These are phyloP conservation scores for Bungarus multicinctus DNA, from an alignment of 2,113 vertebrate genomes.

Conservation along the genomic window DNA sequence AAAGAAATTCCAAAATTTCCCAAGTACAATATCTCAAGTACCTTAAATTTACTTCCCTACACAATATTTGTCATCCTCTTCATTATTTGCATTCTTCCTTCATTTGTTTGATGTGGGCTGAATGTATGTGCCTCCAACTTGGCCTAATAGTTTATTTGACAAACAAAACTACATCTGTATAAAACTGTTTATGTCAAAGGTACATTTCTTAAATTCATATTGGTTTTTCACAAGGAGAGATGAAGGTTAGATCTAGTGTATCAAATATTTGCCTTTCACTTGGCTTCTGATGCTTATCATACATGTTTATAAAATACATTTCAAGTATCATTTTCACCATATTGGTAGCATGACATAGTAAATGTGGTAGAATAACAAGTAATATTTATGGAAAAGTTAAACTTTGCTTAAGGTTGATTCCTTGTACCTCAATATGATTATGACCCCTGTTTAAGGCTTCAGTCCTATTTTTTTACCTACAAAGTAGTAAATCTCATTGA, in stretches of 20 bases:
- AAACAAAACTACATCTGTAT: background rate
- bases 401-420: background rate
- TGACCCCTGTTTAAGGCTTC: background rate
- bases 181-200: background rate
- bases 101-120: background rate
- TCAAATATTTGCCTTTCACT: background rate
- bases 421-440: background rate
- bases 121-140: background rate
- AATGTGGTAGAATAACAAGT: background rate
- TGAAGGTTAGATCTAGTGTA: background rate
- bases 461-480: background rate
- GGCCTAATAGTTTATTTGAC: background rate
- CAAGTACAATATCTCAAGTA: background rate
- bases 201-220: background rate
- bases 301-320: background rate
- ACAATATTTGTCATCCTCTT: background rate
- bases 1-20: background rate
- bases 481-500: background rate
- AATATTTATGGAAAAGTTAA: background rate
- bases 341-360: background rate
- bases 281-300: background rate
- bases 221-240: background rate
- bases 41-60: background rate
- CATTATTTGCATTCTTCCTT: conserved; percentile 22
- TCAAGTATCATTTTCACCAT: conserved; percentile 19